Base-by-base conservation (phyloP, 2,113 vertebrate species). In the Terrapene triunguis region DNA sequence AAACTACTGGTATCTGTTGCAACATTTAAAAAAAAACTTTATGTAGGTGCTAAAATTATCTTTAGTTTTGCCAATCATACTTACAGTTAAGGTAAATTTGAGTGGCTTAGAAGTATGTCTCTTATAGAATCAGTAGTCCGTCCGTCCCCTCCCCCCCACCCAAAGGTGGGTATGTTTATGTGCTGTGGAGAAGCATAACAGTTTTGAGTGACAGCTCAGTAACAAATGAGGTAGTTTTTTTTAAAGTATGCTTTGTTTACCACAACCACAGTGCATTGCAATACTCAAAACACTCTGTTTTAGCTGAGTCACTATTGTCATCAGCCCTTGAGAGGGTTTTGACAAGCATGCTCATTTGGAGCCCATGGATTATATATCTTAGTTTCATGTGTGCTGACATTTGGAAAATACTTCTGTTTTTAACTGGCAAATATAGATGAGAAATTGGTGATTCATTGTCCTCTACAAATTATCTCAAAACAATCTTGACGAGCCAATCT, bases 221-320 rank as follows among this genome's bases (percentile, higher is more conserved):
- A 95, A 54, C 59, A 92, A 87, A 82, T 17, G 69, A 19, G 11
- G 57, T 69, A 21, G 2, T 54, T 54, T 82, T 94, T 92, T 89
- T n/a, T 35, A 29, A 54, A 38, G 54, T 47, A 24, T 78, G 54
- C 74, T 95, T 92, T 94, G 88, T 74, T 94, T 95, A 54, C 48
- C 47, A 44, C 38, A 91, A 54, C 80, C 95, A 87, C 85, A 91
- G 53, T 59, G 85, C 78, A 91, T 65, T 95, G 84, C 95, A 94
- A 85, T 94, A 81, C 76, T 90, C 9, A 72, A 7, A n/a, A 59
- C 21, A 83, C 47, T 48, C 53, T 94, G 44, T 74, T 98, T 97
- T 97, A 96, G 95, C 97, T 97, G 97, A 97, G 96, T 98, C 97
- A 98, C 83, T 92, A 91, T 96, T 97, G 94, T 97, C 81, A 86